A percentile compares a stretch with the other conserved stretches of the same genome.
These are phyloP conservation scores for Coenobita brevimanus DNA, from an alignment of 1,140 invertebrate species.

Conservation along the genomic window DNA sequence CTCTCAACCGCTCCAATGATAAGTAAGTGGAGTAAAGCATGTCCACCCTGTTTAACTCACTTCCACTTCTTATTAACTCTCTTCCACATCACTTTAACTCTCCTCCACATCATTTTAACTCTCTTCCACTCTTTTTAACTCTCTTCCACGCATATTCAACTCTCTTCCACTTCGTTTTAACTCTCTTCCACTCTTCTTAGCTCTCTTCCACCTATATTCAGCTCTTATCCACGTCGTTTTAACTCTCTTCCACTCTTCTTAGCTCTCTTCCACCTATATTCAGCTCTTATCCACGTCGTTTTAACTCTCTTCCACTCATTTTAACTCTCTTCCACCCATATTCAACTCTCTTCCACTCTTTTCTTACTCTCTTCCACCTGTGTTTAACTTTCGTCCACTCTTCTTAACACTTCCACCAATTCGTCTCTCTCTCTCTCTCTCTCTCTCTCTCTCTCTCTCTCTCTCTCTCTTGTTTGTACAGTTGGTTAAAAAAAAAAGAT, in stretches of 20 bases:
- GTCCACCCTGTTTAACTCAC: background rate
- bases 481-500: no score
- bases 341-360: no score
- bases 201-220: no score
- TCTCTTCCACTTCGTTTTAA: no score
- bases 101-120: no score
- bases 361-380: no score
- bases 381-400: background rate
- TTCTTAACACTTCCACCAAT: background rate
- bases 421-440: no score
- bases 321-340: no score
- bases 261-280: background rate
- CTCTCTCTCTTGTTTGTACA: background rate
- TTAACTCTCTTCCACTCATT: background rate
- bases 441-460: no score
- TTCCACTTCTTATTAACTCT: background rate
- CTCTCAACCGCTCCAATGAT: conserved; percentile 36
- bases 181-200: no score
- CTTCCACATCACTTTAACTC: background rate
- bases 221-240: background rate
- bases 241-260: background rate
- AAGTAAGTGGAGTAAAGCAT: conserved; percentile 8
- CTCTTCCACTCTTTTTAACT: background rate
- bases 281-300: no score
- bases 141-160: no score